Conservation (phyloP, 2,797 vertebrate genomes). For the Helostoma temminkii region DNA sequence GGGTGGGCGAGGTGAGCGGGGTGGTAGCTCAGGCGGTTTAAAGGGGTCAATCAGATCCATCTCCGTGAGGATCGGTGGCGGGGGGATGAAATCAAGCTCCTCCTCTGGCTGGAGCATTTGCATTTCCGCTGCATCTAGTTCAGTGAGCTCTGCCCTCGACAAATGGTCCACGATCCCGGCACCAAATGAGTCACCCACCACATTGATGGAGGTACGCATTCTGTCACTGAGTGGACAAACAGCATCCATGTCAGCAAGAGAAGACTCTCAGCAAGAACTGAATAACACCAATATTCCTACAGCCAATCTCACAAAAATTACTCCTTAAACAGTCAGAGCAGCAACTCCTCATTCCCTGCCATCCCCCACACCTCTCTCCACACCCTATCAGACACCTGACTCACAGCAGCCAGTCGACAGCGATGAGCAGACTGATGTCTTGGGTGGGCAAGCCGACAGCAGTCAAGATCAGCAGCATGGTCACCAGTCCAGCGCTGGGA, state of each 20-base stretch:
- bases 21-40: conserved; percentile 82
- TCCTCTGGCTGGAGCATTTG: conserved; percentile 65
- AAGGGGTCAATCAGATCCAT: conserved; percentile 79
- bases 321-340: neutral
- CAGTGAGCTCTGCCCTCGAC: conserved; percentile 82
- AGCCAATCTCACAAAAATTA: neutral
- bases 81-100: conserved; percentile 80
- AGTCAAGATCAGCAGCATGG: conserved; percentile 89
- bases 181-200: conserved; percentile 89
- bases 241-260: conserved; percentile 16
- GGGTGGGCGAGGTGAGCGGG: conserved; percentile 79
- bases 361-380: neutral
- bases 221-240: conserved; percentile 82
- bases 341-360: neutral
- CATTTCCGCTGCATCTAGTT: conserved; percentile 79
- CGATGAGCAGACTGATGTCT: conserved; percentile 88
- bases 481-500: conserved; percentile 89
- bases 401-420: conserved; percentile 90
- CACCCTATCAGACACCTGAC: conserved; percentile 68
- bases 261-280: neutral
- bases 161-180: conserved; percentile 88
- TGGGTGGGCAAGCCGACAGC: conserved; percentile 85
- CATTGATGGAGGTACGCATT: conserved; percentile 89
- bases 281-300: neutral
- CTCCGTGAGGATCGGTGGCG: conserved; percentile 80